A percentile compares a stretch with the other conserved stretches of the same genome.
Evolutionary conservation across 2,797 vertebrate genomes (phyloP).

Genomic region (Urocyon cinereoargenteus): DNA sequence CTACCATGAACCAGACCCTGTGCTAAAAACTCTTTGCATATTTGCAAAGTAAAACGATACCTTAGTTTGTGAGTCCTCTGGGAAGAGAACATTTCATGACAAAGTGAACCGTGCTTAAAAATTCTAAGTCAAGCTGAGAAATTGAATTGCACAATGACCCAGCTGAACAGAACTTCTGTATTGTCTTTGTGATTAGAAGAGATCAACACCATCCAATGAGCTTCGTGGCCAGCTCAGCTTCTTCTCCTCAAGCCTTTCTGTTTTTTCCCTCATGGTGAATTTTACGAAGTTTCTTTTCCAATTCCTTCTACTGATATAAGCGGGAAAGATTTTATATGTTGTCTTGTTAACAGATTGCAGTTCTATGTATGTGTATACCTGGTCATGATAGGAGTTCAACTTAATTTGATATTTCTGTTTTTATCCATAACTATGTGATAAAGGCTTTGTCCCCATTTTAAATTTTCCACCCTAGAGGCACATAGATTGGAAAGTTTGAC

Average conservation of each 20-base stretch:
- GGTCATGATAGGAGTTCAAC: no score
- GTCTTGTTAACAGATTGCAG: not conserved
- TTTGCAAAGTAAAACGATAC: not conserved
- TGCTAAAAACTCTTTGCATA: not conserved
- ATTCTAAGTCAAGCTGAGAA: not conserved
- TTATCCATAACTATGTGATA: not conserved
- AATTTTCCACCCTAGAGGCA: not conserved
- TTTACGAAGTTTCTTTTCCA: not conserved
- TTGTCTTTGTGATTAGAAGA: not conserved
- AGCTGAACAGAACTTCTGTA: not conserved
- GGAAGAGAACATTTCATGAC: not conserved
- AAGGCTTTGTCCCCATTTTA: not conserved
- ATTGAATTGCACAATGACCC: not conserved
- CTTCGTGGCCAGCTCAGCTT: not conserved
- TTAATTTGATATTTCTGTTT: not conserved
- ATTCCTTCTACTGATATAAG: not conserved
- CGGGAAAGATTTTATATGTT: not conserved
- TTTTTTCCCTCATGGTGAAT: not conserved
- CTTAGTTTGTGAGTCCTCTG: not conserved
- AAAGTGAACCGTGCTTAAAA: not conserved
- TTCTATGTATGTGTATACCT: fast-evolving
- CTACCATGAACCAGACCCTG: not conserved
- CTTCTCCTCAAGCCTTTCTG: not conserved
- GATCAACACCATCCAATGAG: no score
- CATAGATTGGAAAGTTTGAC: not conserved